Evolutionary conservation across 2,888 invertebrate species (phyloP).

Genomic region (Aphidius colemani): DNA sequence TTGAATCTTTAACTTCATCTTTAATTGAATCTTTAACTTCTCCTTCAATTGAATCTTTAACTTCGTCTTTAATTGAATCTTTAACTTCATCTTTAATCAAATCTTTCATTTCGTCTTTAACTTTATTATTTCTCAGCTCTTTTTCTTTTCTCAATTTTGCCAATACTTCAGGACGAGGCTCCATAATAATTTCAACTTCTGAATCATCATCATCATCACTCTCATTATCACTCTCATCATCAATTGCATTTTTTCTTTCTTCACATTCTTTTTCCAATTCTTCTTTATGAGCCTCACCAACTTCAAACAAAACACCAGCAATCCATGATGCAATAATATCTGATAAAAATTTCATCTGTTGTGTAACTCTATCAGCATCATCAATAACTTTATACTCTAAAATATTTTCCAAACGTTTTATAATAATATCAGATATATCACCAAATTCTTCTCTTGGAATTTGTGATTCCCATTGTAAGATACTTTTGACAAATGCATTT

Average conservation of each 20-base stretch:
- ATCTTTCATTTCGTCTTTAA: slow-evolving; percentile 6
- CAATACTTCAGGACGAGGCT: too few relatives aligned
- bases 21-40: slow-evolving; percentile 3
- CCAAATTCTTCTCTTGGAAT: slow-evolving; percentile 44
- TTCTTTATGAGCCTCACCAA: slow-evolving; percentile 39
- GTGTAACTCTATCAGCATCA: slow-evolving; percentile 46
- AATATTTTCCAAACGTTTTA: slow-evolving; percentile 39
- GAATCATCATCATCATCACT: slow-evolving; percentile 29
- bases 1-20: slow-evolving; percentile 4
- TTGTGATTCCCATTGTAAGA: slow-evolving; percentile 45
- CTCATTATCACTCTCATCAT: slow-evolving; percentile 35
- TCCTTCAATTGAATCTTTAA: too few relatives aligned
- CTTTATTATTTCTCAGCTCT: not conserved
- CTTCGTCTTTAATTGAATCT: slow-evolving; percentile 13
- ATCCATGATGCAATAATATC: slow-evolving; percentile 53
- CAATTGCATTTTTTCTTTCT: slow-evolving; percentile 31
- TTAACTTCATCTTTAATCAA: slow-evolving; percentile 16
- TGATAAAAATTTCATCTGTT: slow-evolving; percentile 50
- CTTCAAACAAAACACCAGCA: slow-evolving; percentile 46
- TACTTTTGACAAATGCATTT: slow-evolving; percentile 49
- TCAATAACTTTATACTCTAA: slow-evolving; percentile 41
- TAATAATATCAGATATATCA: slow-evolving; percentile 49
- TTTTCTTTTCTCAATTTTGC: too few relatives aligned
- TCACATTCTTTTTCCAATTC: slow-evolving; percentile 41
- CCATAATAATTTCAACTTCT: slow-evolving; percentile 14